Conservation (phyloP, 1,140 invertebrate species). For the Dendrolimus kikuchii region DNA sequence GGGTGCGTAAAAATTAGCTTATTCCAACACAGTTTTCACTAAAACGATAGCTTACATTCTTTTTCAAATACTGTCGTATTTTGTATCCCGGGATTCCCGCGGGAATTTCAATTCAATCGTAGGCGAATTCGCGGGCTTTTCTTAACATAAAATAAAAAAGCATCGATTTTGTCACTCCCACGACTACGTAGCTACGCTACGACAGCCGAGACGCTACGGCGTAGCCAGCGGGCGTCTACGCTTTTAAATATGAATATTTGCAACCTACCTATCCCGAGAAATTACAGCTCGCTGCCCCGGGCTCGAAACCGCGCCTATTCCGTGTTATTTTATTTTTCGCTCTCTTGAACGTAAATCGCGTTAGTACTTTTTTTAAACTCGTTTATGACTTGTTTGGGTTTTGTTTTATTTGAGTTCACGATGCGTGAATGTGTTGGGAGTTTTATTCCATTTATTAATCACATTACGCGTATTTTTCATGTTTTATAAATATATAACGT, state of each 20-base stretch:
- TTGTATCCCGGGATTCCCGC: not conserved
- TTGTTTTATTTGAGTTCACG: slow-evolving; percentile 43
- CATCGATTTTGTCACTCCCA: slow-evolving; percentile 17
- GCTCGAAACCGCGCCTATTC: slow-evolving; percentile 57
- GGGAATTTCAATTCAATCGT: not conserved
- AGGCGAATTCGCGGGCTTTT: not conserved
- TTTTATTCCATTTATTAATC: slow-evolving; percentile 16
- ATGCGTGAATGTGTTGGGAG: slow-evolving; percentile 21
- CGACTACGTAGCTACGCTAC: slow-evolving; percentile 41
- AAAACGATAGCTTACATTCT: no score
- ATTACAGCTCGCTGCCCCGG: slow-evolving; percentile 51
- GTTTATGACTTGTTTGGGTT: slow-evolving; percentile 55
- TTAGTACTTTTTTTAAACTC: slow-evolving; percentile 55
- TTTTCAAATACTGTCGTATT: no score
- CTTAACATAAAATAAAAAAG: slow-evolving; percentile 10
- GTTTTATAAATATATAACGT: not conserved
- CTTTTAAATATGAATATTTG: slow-evolving; percentile 53
- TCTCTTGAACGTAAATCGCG: slow-evolving; percentile 65
- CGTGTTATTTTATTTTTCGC: slow-evolving; percentile 68
- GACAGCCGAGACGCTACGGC: slow-evolving; percentile 41
- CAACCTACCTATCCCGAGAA: slow-evolving; percentile 42
- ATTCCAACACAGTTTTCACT: no score
- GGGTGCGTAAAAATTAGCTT: no score
- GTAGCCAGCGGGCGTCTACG: slow-evolving; percentile 57
- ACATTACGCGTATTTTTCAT: slow-evolving; percentile 5